These are phyloP conservation scores for Clunio marinus DNA, from an alignment of 2,888 invertebrate species.

Conservation along the genomic window DNA sequence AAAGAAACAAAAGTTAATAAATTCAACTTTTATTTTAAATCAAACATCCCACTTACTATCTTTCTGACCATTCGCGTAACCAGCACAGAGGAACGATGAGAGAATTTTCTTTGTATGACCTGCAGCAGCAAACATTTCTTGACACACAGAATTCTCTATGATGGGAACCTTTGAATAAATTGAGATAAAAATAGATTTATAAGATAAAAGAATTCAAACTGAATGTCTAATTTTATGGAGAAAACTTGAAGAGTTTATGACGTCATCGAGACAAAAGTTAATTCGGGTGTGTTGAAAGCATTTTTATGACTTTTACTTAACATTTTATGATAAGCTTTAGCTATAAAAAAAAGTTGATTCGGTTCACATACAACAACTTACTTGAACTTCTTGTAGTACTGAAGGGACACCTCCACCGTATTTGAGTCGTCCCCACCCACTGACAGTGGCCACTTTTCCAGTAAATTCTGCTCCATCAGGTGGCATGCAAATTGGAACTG, in stretches of 20 bases:
- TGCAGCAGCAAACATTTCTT: conserved; percentile 89
- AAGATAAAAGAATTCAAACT: too few relatives aligned
- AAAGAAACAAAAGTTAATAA: conserved; percentile 24
- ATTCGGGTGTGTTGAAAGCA: too few relatives aligned
- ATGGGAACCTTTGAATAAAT: conserved; percentile 66
- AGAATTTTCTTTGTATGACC: conserved; percentile 84
- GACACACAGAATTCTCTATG: conserved; percentile 85
- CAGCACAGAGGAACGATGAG: conserved; percentile 85
- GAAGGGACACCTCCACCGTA: conserved; percentile 89
- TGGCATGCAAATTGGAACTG: conserved; percentile 89
- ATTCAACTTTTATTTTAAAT: background rate
- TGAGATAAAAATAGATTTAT: too few relatives aligned
- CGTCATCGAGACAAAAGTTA: too few relatives aligned
- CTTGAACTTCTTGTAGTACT: conserved; percentile 82
- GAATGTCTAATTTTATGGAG: too few relatives aligned
- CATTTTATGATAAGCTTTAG: too few relatives aligned
- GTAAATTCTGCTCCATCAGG: conserved; percentile 73
- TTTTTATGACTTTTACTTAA: too few relatives aligned
- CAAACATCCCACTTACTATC: conserved; percentile 57
- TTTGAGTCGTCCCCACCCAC: conserved; percentile 88
- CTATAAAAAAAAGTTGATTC: too few relatives aligned
- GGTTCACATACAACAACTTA: conserved; percentile 43
- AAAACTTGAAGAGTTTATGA: too few relatives aligned
- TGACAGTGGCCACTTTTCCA: conserved; percentile 81
- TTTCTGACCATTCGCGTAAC: conserved; percentile 85